phyloP scores from a whole-genome alignment of 2,797 vertebrate genomes.

The Florisuga fusca region DNA sequence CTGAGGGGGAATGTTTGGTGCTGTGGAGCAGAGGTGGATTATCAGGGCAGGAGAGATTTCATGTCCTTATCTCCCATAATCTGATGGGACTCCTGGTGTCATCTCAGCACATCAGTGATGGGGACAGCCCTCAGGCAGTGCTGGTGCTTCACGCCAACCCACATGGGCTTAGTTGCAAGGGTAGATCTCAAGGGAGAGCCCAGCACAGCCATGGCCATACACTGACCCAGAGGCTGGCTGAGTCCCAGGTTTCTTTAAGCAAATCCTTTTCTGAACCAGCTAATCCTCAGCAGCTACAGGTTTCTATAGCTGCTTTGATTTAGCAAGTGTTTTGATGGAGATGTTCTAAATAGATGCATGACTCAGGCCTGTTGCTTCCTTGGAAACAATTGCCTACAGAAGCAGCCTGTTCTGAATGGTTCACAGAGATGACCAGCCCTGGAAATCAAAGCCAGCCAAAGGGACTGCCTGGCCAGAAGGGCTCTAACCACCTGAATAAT shows the following conservation, averaged over 20 bases:
- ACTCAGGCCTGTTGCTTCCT: conserved; percentile 67
- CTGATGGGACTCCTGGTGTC: not conserved
- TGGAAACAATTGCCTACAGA: conserved; percentile 68
- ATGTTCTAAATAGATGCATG: conserved; percentile 68
- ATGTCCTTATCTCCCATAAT: not conserved
- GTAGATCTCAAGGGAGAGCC: not conserved
- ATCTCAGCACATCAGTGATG: not conserved
- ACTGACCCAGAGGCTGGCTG: not conserved
- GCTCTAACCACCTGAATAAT: not conserved
- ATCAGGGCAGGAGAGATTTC: not conserved
- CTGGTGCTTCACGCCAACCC: not conserved
- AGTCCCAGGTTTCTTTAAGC: not conserved
- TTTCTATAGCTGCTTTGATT: conserved; percentile 70
- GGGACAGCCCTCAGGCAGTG: not conserved
- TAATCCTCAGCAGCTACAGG: conserved; percentile 63
- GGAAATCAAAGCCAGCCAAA: not conserved
- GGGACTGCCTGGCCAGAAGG: not conserved
- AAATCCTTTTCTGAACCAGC: conserved; percentile 44
- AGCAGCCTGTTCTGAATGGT: conserved; percentile 11
- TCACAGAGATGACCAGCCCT: conserved; percentile 33
- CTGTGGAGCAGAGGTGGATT: not conserved
- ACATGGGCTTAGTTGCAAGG: not conserved
- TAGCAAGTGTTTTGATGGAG: conserved; percentile 70
- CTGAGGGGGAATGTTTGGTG: not conserved
- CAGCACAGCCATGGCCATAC: rapidly evolving